Base-by-base conservation (phyloP, 2,113 vertebrate genomes). In the Gadus macrocephalus region DNA sequence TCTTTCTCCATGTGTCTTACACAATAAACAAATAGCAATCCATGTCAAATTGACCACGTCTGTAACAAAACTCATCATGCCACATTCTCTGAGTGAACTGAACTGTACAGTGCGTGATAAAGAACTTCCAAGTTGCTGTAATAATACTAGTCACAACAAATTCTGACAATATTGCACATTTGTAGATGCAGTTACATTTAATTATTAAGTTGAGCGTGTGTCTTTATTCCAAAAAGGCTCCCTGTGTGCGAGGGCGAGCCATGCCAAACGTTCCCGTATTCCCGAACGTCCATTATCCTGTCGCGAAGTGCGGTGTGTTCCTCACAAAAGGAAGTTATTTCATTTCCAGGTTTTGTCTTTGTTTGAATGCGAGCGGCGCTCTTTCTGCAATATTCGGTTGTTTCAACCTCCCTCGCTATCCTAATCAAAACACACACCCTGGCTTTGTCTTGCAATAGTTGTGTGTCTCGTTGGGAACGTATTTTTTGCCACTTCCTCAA, bases 321-420 rank as follows among this genome's bases (percentile, higher is more conserved):
- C 93, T 92, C 83, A 17, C 35, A 86, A 94, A 93, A 96, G 96
- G 96, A 98, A 96, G 94, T 96, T 95, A 94, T 95, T 98, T 98
- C 96, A 98, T 98, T 99, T 99, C 97, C 97, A 95, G 93, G 95
- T 95, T 99, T 99, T 99, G 96, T 99, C 93, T 92, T 86, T 59
- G 90, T 85, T 88, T 96, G 93, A 96, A 96, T 96, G 95, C 81
- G 93, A 96, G 92, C 93, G 94, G 86, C 95, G 95, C 94, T 96
- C 95, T 94, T 94, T 96, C 96, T 96, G 97, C 96, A 97, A 97
- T 98, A 98, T 94, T 95, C 91, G 69, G 93, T 92, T 90, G 90
- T 92, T 95, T 87, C 81, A 94, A 93, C 94, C 93, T 93, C 95
- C 91, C 67, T 92, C 94, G 92, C 94, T 88, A 93, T 93, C 92